Percentiles rank a stretch among this genome's conserved stretches.
phyloP scores from a whole-genome alignment of 2,888 invertebrate species.

The Serrognathus titanus region DNA sequence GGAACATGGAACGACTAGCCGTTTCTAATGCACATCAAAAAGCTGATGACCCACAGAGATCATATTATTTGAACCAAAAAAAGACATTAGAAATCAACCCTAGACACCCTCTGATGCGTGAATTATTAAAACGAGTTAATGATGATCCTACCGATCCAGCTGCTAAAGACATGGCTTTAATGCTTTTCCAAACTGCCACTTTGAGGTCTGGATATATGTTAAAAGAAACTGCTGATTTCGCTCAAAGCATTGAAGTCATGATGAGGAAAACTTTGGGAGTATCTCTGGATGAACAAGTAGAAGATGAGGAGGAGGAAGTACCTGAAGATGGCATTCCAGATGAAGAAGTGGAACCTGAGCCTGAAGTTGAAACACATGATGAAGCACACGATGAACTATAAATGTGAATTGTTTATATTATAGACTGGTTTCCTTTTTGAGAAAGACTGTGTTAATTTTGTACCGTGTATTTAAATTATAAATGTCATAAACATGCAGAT shows the following conservation, averaged over 20 bases:
- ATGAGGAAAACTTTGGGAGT: conserved; percentile 78
- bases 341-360: conserved; percentile 48
- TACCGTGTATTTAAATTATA: too few species aligned
- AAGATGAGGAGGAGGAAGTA: conserved; percentile 51
- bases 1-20: conserved; percentile 98
- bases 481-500: too few species aligned
- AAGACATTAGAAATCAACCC: conserved; percentile 98
- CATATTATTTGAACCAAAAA: conserved; percentile 88
- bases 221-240: conserved; percentile 81
- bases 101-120: conserved; percentile 91
- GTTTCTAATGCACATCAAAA: conserved; percentile 96
- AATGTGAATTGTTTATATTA: conserved; percentile 22
- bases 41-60: conserved; percentile 84
- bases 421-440: too few species aligned
- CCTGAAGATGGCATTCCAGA: conserved; percentile 48
- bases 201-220: conserved; percentile 92
- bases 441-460: too few species aligned
- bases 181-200: conserved; percentile 91
- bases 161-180: conserved; percentile 79
- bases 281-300: conserved; percentile 65
- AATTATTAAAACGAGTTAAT: conserved; percentile 79
- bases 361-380: conserved; percentile 35
- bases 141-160: conserved; percentile 72
- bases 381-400: conserved; percentile 62
- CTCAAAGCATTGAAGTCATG: conserved; percentile 85